Evolutionary conservation across 2,797 vertebrate genomes (phyloP), one percentile per base, ranked within the genome.

Genomic region (Hapalemur alaotrensis): DNA sequence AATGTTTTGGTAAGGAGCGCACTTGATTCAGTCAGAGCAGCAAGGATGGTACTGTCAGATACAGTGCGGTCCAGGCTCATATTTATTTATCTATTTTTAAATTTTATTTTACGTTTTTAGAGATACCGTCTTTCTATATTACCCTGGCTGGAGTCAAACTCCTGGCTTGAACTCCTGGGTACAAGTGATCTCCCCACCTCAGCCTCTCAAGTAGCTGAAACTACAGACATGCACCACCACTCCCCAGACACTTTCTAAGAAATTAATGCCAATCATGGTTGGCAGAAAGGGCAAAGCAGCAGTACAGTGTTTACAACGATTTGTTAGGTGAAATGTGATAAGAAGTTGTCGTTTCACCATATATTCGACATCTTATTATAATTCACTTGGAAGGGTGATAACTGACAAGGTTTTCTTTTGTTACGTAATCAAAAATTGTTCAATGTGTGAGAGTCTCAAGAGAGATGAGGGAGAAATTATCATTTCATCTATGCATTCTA

Each of bases 331-430:
- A 59, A 84, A 93, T 20, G 17, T 88, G 30, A 57, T 12, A 41
- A 48, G 67, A 73, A 91, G 28, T 41, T 91, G 18, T 92, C 12
- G 4, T 93, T 94, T 72, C 12, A 38, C 46, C 63, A 61, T 7
- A 41, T 7, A 41, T 54, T 95, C 46, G 18, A 41, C n/a, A 72
- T 84, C 22, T 73, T 9, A 73, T 41, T 65, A 46, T 63, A 81
- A 61, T 75, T 84, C 70, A 46, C 13, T 65, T 43, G 5, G 10
- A 57, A 30, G 7, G 3, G 13, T 92, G 25, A 63, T 72, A 67
- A 82, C 30, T 67, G 69, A 54, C 41, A 82, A 54, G 30, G 17
- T 92, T 97, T 96, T 48, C 57, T 67, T 91, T 91, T 54, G 79
- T 75, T 82, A 75, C 4, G 69, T 82, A 73, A 82, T 50, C 13